Evolutionary conservation across 2,888 invertebrate genomes (phyloP).

Genomic region (Drosophila nr. fundita): DNA sequence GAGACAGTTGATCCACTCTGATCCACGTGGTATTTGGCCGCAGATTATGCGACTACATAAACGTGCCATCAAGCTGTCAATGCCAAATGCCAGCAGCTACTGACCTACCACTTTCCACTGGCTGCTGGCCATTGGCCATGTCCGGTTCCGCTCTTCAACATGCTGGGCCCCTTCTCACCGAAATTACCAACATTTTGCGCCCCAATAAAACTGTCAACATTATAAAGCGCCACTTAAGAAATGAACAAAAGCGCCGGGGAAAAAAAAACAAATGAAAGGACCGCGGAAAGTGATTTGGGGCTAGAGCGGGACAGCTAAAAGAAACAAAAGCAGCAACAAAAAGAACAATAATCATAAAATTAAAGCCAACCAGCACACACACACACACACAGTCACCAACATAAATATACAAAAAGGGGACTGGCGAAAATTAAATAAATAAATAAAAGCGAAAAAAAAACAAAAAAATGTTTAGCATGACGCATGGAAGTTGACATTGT

Average conservation of each 20-base stretch:
- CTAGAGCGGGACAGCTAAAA: neutral
- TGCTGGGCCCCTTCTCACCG: neutral
- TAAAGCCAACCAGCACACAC: slow-evolving; percentile 66
- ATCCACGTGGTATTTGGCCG: neutral
- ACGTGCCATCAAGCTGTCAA: slow-evolving; percentile 13
- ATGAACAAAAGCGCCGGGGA: slow-evolving; percentile 65
- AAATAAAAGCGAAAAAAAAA: slow-evolving; percentile 39
- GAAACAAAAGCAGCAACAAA: slow-evolving; percentile 14
- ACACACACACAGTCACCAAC: slow-evolving; percentile 21
- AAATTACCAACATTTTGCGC: slow-evolving; percentile 70
- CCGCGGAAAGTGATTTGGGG: slow-evolving; percentile 25
- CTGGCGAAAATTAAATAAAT: slow-evolving; percentile 73
- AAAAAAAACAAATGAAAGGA: slow-evolving; percentile 32
- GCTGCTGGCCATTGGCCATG: slow-evolving; percentile 17
- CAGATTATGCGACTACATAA: slow-evolving; percentile 9
- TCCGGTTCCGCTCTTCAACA: slow-evolving; percentile 24
- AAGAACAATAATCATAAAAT: slow-evolving; percentile 77
- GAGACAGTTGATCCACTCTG: slow-evolving; percentile 17
- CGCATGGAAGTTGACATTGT: slow-evolving; percentile 70
- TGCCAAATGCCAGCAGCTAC: slow-evolving; percentile 15
- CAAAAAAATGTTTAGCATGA: slow-evolving; percentile 65
- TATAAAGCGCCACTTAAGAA: slow-evolving; percentile 78
- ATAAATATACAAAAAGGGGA: slow-evolving; percentile 38
- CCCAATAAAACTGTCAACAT: slow-evolving; percentile 78
- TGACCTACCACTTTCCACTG: neutral